phyloP scores from a whole-genome alignment of 2,113 vertebrate species.

The Petromus typicus region DNA sequence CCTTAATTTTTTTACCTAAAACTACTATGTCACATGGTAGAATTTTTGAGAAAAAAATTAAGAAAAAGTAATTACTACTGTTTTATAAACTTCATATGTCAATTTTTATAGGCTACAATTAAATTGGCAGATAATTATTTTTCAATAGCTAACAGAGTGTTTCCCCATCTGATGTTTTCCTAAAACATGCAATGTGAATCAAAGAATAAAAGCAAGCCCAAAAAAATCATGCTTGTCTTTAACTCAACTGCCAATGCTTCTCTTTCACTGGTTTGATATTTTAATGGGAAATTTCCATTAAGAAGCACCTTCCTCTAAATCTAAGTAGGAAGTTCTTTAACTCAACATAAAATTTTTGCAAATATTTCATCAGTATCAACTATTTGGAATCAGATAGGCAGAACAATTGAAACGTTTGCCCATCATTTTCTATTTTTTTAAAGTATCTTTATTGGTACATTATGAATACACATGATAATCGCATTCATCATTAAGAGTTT shows the following conservation, averaged over 20 bases:
- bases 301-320: background rate
- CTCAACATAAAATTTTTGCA: background rate
- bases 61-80: slow-evolving; percentile 25
- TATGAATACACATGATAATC: too few species aligned
- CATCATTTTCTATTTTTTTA: too few species aligned
- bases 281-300: background rate
- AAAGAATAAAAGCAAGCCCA: slow-evolving; percentile 11
- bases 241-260: background rate
- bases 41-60: background rate
- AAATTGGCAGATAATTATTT: slow-evolving; percentile 36
- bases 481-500: too few species aligned
- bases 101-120: background rate
- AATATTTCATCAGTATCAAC: background rate
- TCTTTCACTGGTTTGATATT: background rate
- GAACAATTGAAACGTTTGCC: slow-evolving; percentile 23
- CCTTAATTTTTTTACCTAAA: slow-evolving; percentile 8
- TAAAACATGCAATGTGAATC: background rate
- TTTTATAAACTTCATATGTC: background rate
- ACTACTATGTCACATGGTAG: background rate
- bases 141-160: slow-evolving; percentile 19
- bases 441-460: too few species aligned
- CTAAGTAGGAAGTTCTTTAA: slow-evolving; percentile 16
- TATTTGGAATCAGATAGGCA: slow-evolving; percentile 19
- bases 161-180: slow-evolving; percentile 7
- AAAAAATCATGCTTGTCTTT: background rate